These are phyloP conservation scores for Drosophila parabipectinata DNA, from an alignment of 1,140 invertebrate species.

Conservation along the genomic window DNA sequence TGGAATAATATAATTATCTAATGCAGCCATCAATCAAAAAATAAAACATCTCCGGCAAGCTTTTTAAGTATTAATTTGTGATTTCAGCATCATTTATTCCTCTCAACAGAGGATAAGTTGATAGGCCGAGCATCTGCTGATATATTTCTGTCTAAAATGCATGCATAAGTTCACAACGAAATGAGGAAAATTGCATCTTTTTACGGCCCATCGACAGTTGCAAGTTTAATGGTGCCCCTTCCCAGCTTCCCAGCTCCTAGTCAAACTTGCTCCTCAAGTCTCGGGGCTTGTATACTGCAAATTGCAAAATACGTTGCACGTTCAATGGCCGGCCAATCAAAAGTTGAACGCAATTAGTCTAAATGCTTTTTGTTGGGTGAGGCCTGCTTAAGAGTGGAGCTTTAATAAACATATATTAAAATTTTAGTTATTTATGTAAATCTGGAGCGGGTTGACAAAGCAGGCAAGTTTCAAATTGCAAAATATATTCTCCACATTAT, in stretches of 20 bases:
- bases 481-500: constrained; percentile 60
- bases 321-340: constrained; percentile 75
- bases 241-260: not conserved
- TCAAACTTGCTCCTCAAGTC: constrained; percentile 4
- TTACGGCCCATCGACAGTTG: constrained; percentile 59
- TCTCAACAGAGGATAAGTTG: constrained; percentile 26
- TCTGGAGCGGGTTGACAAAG: constrained; percentile 69
- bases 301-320: constrained; percentile 31
- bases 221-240: constrained; percentile 67
- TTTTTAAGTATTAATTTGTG: constrained; percentile 37
- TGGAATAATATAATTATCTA: not conserved
- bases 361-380: constrained; percentile 43
- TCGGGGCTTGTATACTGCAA: constrained; percentile 29
- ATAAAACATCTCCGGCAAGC: not conserved
- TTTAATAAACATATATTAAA: constrained; percentile 82
- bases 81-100: constrained; percentile 21
- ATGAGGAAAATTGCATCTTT: constrained; percentile 42
- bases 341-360: constrained; percentile 73
- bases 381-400: constrained; percentile 65
- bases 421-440: constrained; percentile 82
- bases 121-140: constrained; percentile 47
- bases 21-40: not conserved
- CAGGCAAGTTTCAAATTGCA: constrained; percentile 48
- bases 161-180: constrained; percentile 49
- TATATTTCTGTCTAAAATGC: constrained; percentile 64